Evolutionary conservation across 2,888 invertebrate genomes (phyloP), one percentile per base, ranked within the genome.

Genomic region (Ochlodes sylvanus): DNA sequence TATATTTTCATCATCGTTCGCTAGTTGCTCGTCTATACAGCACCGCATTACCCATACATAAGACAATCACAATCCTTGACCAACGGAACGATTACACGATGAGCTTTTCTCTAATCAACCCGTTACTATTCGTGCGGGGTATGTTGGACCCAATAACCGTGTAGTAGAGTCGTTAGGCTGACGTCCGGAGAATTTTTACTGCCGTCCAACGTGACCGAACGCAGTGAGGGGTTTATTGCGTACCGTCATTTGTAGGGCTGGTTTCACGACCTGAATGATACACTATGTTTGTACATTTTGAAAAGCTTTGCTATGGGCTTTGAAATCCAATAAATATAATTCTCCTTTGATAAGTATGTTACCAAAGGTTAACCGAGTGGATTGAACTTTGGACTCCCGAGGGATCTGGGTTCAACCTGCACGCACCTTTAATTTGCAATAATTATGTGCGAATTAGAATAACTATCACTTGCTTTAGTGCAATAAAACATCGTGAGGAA

Each of bases 121-220:
- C 73, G 81, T 87, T 87, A 72, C 79, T 74, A 87, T 86, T 82
- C 86, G 75, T 72, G 63, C 73, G 69, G 76, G 78, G 79, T 78
- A 76, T 73, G 67, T 67, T 72, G 76, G 76, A 75, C 77, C 81
- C 79, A 77, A 83, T 85, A 82, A 84, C 81, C 79, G 84, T 76
- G 78, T 81, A 76, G 83, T 78, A 77, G 76, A 80, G 78, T 80
- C 79, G 77, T 83, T 77, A 71, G 70, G 80, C 77, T 82, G 83
- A 87, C 87, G 87, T 80, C 80, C 73, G 72, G 79, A 80, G 88
- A 88, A 90, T 90, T 86, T 87, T 86, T 87, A 89, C 88, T 78
- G 83, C 77, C 76, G 74, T 74, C 77, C 79, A 71, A 73, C 73
- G 76, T 73, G 76, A 76, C 74, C 73, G 72, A 72, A 67, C 38